Base-by-base conservation (phyloP, 2,113 vertebrate genomes). In the Myiozetetes cayanensis region DNA sequence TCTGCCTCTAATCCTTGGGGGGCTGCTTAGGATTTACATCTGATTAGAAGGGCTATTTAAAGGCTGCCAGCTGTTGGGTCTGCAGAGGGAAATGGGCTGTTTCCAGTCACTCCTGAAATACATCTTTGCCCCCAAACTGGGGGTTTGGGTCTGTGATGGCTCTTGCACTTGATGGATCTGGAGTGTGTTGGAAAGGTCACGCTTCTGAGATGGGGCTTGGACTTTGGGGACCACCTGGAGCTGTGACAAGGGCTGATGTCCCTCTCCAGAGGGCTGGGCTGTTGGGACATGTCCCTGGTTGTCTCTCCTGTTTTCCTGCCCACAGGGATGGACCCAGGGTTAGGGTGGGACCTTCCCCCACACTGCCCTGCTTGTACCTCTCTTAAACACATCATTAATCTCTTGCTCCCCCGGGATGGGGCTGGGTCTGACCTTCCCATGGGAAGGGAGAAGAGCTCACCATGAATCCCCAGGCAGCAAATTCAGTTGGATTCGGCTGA, bases 351-450 rank as follows among this genome's bases (percentile, higher is more conserved):
- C 41, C 56, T 79, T 65, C 9, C 20, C n/a, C 41, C 7, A 1
- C 1, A 5, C 52, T 41, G 5, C 27, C 19, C 25, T 56, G 44
- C 37, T 35, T 2, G 0, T 3, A 0, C 15, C 61, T 47, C 58
- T 55, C 19, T 35, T 31, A 49, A 84, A 76, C 9, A 15, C 87
- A 15, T 71, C 24, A 1, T 39, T 24, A 20, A 35, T 2, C 23
- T 56, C 55, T 21, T 15, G 16, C 46, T 68, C 7, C 3, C 16
- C 50, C 37, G 20, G 46, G 81, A 72, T 12, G 63, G 61, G 33
- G 41, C 72, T 84, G 91, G 68, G 11, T 30, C 52, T 74, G 76
- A 62, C 31, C 61, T 88, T 75, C 66, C 46, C 3, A 0, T 18
- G 74, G 87, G 83, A 43, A 61, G 53, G 58, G 37, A 76, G 28